Conservation (phyloP, 2,797 vertebrate genomes). For the Lophotriccus pileatus region DNA sequence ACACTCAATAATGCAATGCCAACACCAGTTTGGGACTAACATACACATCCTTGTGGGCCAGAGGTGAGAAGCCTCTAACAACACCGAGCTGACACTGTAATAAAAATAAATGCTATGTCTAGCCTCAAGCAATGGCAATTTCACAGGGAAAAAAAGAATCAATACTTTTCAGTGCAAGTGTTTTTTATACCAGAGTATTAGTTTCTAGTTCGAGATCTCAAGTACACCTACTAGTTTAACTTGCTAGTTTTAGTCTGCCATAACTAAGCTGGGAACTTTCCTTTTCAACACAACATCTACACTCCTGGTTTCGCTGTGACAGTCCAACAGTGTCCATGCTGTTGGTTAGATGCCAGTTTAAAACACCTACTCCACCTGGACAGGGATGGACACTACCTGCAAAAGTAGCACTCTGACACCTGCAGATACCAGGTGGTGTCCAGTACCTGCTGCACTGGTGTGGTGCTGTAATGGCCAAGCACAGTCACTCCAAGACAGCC, state of each 20-base stretch:
- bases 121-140: slow-evolving; percentile 48
- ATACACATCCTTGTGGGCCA: slow-evolving; percentile 7
- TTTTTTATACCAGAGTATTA: slow-evolving; percentile 30
- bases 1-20: slow-evolving; percentile 8
- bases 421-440: neutral
- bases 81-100: slow-evolving; percentile 24
- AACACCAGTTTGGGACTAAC: slow-evolving; percentile 21
- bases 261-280: neutral
- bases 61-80: slow-evolving; percentile 55
- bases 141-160: slow-evolving; percentile 13
- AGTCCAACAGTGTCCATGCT: neutral
- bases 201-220: neutral
- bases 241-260: neutral
- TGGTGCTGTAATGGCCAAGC: neutral
- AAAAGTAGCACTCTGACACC: neutral
- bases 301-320: neutral
- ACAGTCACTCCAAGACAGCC: neutral
- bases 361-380: neutral
- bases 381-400: neutral
- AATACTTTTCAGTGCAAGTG: slow-evolving; percentile 30
- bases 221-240: neutral
- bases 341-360: neutral
- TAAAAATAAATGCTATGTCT: slow-evolving; percentile 52
- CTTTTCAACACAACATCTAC: neutral
- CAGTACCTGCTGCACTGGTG: neutral